These are phyloP conservation scores for Noctua janthe DNA, from an alignment of 2,888 invertebrate species.

Conservation along the genomic window DNA sequence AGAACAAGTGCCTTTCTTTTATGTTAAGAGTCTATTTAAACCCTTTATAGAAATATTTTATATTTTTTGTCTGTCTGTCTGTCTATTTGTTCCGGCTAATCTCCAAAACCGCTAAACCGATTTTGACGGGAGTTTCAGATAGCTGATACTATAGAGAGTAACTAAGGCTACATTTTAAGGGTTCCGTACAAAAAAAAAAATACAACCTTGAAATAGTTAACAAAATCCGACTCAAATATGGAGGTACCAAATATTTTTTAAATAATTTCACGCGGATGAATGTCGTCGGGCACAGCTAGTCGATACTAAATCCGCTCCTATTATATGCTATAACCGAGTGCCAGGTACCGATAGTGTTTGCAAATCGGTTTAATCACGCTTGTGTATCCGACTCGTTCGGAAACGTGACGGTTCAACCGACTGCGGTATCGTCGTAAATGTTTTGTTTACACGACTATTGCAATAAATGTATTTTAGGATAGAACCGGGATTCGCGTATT, in stretches of 20 bases:
- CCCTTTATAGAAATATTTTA: too few species aligned
- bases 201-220: too few species aligned
- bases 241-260: too few species aligned
- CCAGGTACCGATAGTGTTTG: constrained; percentile 54
- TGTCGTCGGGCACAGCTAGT: neutral
- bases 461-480: constrained; percentile 26
- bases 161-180: neutral
- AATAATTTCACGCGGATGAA: too few species aligned
- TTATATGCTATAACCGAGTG: constrained; percentile 54
- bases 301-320: constrained; percentile 40
- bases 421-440: constrained; percentile 48
- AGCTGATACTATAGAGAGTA: neutral
- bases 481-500: constrained; percentile 15
- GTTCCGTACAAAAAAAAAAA: too few species aligned
- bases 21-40: too few species aligned
- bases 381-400: constrained; percentile 37
- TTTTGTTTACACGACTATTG: constrained; percentile 36
- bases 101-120: too few species aligned
- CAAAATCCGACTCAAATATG: too few species aligned
- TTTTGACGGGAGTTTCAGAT: too few species aligned
- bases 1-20: too few species aligned
- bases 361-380: constrained; percentile 59
- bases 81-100: too few species aligned
- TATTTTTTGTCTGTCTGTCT: too few species aligned
- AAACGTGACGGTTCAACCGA: constrained; percentile 58